These are phyloP conservation scores for Phthorimaea operculella DNA, from an alignment of 1,140 invertebrate species.

Conservation along the genomic window DNA sequence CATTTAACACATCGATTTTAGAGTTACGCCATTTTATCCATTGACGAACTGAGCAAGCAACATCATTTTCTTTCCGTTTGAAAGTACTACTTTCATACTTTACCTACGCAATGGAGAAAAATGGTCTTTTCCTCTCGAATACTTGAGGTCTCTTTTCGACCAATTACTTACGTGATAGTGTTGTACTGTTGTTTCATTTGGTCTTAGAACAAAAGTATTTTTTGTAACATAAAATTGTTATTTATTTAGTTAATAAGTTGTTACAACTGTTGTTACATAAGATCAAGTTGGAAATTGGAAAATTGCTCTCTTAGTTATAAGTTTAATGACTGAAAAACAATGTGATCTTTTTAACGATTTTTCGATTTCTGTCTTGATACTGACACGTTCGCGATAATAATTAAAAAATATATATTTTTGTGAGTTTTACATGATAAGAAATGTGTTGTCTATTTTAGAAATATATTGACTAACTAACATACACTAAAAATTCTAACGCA, in stretches of 20 bases:
- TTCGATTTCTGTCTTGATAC: conserved; percentile 40
- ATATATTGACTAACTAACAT: conserved; percentile 64
- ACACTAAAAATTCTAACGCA: conserved; percentile 63
- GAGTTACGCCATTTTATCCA: not conserved
- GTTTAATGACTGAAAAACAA: conserved; percentile 32
- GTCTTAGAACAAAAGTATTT: conserved; percentile 19
- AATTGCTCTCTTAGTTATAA: conserved; percentile 41
- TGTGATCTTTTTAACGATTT: conserved; percentile 39
- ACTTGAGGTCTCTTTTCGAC: not conserved
- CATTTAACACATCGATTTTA: too few relatives aligned
- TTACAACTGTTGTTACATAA: conserved; percentile 5
- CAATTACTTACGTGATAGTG: conserved; percentile 31
- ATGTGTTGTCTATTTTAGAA: conserved; percentile 42
- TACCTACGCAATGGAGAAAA: not conserved
- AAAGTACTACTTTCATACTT: too few relatives aligned
- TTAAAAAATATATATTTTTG: conserved; percentile 7
- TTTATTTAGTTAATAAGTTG: conserved; percentile 11
- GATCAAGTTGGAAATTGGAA: conserved; percentile 35
- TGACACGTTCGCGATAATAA: conserved; percentile 36
- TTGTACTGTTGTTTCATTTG: conserved; percentile 39
- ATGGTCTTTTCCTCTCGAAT: not conserved
- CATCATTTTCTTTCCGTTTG: too few relatives aligned
- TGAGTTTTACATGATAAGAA: not conserved
- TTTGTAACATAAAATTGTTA: conserved; percentile 24
- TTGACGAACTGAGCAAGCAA: not conserved